These are phyloP conservation scores for Vicugna pacos DNA, from an alignment of 2,113 vertebrate species.

Conservation along the genomic window DNA sequence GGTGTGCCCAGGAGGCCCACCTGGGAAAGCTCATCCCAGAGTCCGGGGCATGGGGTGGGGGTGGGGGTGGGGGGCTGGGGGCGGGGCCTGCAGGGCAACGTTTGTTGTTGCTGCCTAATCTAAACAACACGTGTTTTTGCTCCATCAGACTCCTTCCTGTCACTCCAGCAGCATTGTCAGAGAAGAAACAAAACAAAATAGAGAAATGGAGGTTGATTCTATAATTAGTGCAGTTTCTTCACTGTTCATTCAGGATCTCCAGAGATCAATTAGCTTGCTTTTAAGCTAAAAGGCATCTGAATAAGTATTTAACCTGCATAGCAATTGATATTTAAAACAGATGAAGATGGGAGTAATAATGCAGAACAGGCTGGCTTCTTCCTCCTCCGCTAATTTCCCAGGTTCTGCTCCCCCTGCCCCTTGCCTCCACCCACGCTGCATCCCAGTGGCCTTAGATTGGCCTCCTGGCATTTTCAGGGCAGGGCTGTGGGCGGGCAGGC, in stretches of 20 bases:
- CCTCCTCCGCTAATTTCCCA: neutral
- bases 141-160: conserved; percentile 9
- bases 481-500: neutral
- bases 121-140: conserved; percentile 49
- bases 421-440: neutral
- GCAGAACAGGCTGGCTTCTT: neutral
- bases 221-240: conserved; percentile 90
- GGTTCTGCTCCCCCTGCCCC: neutral
- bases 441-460: neutral
- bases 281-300: conserved; percentile 88
- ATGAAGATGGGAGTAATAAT: conserved; percentile 64
- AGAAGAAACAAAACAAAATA: conserved; percentile 74
- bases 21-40: neutral
- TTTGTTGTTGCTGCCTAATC: no score
- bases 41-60: no score
- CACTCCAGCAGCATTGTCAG: conserved; percentile 51
- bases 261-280: conserved; percentile 94
- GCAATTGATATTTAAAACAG: conserved; percentile 87
- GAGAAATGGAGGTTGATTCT: conserved; percentile 84
- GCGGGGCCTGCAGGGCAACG: no score
- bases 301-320: conserved; percentile 89
- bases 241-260: conserved; percentile 86
- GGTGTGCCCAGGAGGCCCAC: neutral
- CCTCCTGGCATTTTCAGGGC: neutral
- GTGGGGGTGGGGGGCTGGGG: no score